These are phyloP conservation scores for Xenopus petersii DNA, from an alignment of 2,797 vertebrate genomes.

Conservation along the genomic window DNA sequence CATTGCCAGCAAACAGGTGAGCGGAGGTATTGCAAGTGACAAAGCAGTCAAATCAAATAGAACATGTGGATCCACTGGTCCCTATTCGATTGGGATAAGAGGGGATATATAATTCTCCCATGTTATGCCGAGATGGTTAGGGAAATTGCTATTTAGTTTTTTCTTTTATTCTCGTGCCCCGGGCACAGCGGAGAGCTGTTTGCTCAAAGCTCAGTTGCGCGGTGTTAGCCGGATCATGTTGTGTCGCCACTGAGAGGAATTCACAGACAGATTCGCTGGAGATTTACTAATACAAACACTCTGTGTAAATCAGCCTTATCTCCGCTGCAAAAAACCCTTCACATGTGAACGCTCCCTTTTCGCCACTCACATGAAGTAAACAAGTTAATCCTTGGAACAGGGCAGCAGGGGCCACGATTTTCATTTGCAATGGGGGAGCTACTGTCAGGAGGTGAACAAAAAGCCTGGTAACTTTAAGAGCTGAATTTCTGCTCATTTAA, in stretches of 20 bases:
- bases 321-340: slow-evolving; percentile 26
- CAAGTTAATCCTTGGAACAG: slow-evolving; percentile 39
- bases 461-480: no score
- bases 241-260: slow-evolving; percentile 44
- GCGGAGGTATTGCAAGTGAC: no score
- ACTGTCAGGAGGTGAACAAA: no score
- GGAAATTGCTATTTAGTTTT: not conserved
- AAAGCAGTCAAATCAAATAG: no score
- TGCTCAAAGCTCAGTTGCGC: slow-evolving; percentile 26
- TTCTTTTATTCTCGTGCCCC: slow-evolving; percentile 57
- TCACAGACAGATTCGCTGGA: slow-evolving; percentile 46
- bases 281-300: slow-evolving; percentile 47
- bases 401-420: slow-evolving; percentile 14
- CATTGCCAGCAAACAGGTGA: no score
- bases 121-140: no score
- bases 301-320: slow-evolving; percentile 44
- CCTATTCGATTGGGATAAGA: no score
- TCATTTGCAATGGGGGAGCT: not conserved
- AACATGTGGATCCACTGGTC: no score
- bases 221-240: slow-evolving; percentile 6
- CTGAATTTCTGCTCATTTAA: no score
- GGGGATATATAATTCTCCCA: no score
- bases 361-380: slow-evolving; percentile 28
- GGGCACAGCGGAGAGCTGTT: slow-evolving; percentile 44
- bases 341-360: not conserved